Evolutionary conservation across 2,888 invertebrate genomes (phyloP).

Genomic region (Erebia palarica): DNA sequence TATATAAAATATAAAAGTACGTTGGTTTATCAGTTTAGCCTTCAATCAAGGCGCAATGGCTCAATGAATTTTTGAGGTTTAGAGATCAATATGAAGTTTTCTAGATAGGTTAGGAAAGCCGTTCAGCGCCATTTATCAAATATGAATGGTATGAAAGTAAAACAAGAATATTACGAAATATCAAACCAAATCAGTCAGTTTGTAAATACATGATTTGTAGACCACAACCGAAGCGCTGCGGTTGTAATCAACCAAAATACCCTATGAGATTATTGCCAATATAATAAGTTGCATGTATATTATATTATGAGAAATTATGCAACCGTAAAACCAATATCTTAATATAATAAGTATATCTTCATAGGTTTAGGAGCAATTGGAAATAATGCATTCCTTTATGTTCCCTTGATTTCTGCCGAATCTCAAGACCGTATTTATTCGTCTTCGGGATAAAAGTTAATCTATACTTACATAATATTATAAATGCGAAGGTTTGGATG

Average conservation of each 20-base stretch:
- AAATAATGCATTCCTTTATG: too few relatives aligned
- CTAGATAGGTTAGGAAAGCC: too few relatives aligned
- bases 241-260: not conserved
- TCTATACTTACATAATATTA: too few relatives aligned
- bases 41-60: not conserved
- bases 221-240: not conserved
- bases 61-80: too few relatives aligned
- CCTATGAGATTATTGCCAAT: conserved; percentile 6
- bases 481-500: too few relatives aligned
- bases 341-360: too few relatives aligned
- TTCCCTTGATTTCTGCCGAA: too few relatives aligned
- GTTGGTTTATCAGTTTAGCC: not conserved
- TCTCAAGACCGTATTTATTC: too few relatives aligned
- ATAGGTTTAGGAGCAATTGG: too few relatives aligned
- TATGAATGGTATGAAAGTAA: not conserved
- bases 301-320: not conserved
- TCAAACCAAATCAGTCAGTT: conserved; percentile 1
- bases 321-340: not conserved
- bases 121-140: not conserved
- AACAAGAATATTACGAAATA: not conserved
- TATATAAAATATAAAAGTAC: not conserved
- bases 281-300: not conserved
- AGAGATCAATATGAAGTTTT: too few relatives aligned
- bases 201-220: not conserved
- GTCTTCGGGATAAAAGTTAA: too few relatives aligned